These are phyloP conservation scores for Eristalis arbustorum DNA, from an alignment of 2,888 invertebrate species.

Conservation along the genomic window DNA sequence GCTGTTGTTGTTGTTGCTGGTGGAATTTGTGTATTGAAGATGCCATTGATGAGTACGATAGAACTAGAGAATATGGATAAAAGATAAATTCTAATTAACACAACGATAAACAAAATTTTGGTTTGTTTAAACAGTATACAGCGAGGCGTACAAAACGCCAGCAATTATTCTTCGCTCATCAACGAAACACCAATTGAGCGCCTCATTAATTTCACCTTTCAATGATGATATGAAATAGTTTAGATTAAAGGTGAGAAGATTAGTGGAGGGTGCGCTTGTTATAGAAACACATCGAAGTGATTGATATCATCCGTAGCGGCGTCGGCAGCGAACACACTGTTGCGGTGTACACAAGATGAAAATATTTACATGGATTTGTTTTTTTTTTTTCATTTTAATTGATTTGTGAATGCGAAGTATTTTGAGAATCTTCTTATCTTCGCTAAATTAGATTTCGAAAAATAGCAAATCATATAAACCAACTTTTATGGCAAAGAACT, in stretches of 20 bases:
- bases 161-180: conserved; percentile 60
- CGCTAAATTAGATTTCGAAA: neutral
- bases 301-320: conserved; percentile 26
- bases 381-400: neutral
- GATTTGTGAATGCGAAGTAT: neutral
- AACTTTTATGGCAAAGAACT: too few species aligned
- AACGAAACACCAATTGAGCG: conserved; percentile 53
- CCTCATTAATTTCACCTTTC: conserved; percentile 57
- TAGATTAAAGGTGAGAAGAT: neutral
- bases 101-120: conserved; percentile 55
- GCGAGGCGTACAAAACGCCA: conserved; percentile 29
- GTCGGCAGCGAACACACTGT: conserved; percentile 23
- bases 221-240: conserved; percentile 38
- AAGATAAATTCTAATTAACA: conserved; percentile 61
- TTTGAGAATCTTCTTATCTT: neutral
- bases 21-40: conserved; percentile 60
- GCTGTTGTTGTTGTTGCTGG: conserved; percentile 47
- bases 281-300: conserved; percentile 39
- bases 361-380: conserved; percentile 27
- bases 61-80: conserved; percentile 44
- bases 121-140: conserved; percentile 43
- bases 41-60: conserved; percentile 64
- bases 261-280: neutral
- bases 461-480: neutral
- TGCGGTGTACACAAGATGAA: conserved; percentile 12